Conservation (phyloP, 1,140 invertebrate genomes). For the Frieseomelitta varia region DNA sequence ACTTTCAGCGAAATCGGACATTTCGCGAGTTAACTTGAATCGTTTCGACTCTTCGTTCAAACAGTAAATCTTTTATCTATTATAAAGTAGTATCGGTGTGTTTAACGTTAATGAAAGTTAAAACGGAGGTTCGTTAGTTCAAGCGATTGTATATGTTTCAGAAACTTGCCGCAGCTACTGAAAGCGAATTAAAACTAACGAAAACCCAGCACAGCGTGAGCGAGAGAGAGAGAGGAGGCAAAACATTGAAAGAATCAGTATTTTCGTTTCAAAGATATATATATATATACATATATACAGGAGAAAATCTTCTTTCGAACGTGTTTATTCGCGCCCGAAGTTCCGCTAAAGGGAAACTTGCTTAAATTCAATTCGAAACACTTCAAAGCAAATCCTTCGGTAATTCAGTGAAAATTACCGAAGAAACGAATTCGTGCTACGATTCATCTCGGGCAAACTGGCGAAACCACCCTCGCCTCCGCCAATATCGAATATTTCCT, state of each 20-base stretch:
- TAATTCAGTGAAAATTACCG: not conserved
- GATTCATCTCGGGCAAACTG: not conserved
- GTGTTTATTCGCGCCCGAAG: not conserved
- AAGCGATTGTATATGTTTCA: not conserved
- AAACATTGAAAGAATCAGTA: not conserved
- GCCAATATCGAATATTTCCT: constrained; percentile 5
- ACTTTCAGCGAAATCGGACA: not conserved
- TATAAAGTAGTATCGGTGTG: not conserved
- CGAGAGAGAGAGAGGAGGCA: no score
- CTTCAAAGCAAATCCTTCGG: constrained; percentile 1
- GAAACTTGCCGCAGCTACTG: not conserved
- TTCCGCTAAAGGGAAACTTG: not conserved
- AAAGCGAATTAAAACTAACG: not conserved
- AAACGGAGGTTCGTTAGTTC: not conserved
- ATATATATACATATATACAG: not conserved
- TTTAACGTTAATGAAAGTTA: not conserved
- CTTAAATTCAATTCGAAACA: constrained; percentile 2
- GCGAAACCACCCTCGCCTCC: not conserved
- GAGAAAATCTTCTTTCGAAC: not conserved
- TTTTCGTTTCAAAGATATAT: not conserved
- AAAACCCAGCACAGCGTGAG: not conserved
- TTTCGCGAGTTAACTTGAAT: not conserved
- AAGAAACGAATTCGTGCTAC: not conserved
- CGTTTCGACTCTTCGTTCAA: not conserved
- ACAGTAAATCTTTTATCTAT: not conserved